Evolutionary conservation across 2,113 vertebrate genomes (phyloP).

Genomic region (Suricata suricatta): DNA sequence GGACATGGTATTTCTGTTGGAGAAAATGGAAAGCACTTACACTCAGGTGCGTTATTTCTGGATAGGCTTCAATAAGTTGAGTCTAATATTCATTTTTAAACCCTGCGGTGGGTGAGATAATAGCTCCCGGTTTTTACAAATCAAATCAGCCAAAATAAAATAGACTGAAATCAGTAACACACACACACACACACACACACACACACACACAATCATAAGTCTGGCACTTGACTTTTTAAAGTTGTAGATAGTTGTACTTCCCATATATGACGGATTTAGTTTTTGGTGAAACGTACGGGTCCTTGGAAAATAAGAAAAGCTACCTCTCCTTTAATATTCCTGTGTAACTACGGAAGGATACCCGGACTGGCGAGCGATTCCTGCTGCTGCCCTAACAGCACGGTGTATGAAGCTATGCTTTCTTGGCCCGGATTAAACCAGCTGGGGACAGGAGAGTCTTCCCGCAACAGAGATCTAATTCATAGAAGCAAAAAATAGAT

Average conservation of each 20-base stretch:
- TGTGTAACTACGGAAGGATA: background rate
- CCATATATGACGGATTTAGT: background rate
- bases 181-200: no score
- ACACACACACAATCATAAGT: no score
- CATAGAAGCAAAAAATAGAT: background rate
- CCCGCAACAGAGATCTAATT: background rate
- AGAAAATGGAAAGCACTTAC: background rate
- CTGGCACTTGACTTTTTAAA: background rate
- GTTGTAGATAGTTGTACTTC: background rate
- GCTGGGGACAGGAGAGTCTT: background rate
- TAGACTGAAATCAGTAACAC: background rate
- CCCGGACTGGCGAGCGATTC: background rate
- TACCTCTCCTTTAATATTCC: background rate
- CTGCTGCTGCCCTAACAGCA: background rate
- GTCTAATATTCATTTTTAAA: background rate
- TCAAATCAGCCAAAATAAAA: background rate
- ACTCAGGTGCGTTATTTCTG: background rate
- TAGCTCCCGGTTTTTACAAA: background rate
- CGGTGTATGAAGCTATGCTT: background rate
- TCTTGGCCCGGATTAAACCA: background rate
- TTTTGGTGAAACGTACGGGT: background rate
- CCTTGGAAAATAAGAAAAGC: background rate
- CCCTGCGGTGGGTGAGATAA: background rate
- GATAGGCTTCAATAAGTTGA: background rate
- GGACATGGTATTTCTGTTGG: background rate